Conservation (phyloP, 2,888 invertebrate genomes). For the Pollenia labialis region DNA sequence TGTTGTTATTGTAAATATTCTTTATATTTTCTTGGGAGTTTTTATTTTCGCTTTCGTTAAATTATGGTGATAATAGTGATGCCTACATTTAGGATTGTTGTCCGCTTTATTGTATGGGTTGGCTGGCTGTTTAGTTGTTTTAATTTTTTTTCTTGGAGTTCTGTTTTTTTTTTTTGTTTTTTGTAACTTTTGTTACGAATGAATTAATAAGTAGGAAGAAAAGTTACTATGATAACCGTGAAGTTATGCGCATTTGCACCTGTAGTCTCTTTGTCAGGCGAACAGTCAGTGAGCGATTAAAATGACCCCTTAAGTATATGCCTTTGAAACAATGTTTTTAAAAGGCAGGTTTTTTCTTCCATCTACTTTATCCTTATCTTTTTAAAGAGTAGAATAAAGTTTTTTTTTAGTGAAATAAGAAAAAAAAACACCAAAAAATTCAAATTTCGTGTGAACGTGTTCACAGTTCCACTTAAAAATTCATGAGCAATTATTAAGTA, state of each 20-base stretch:
- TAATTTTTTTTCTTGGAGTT: conserved; percentile 13
- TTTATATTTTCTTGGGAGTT: conserved; percentile 13
- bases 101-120: conserved; percentile 36
- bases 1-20: background rate
- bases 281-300: conserved; percentile 49
- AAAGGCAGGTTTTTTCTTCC: conserved; percentile 35
- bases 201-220: conserved; percentile 55
- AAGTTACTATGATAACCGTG: conserved; percentile 57
- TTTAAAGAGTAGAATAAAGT: background rate
- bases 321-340: conserved; percentile 22
- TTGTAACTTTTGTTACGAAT: conserved; percentile 26
- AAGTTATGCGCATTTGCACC: conserved; percentile 70
- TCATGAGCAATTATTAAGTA: conserved; percentile 54
- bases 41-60: conserved; percentile 18
- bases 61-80: conserved; percentile 46
- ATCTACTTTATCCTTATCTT: background rate
- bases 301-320: conserved; percentile 58
- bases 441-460: conserved; percentile 59
- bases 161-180: background rate
- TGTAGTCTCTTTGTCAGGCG: conserved; percentile 36
- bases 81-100: conserved; percentile 58
- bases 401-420: background rate
- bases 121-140: conserved; percentile 14
- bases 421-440: background rate
- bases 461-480: conserved; percentile 62